Base-by-base conservation (phyloP, 2,888 invertebrate genomes). In the Netelia melanura region DNA sequence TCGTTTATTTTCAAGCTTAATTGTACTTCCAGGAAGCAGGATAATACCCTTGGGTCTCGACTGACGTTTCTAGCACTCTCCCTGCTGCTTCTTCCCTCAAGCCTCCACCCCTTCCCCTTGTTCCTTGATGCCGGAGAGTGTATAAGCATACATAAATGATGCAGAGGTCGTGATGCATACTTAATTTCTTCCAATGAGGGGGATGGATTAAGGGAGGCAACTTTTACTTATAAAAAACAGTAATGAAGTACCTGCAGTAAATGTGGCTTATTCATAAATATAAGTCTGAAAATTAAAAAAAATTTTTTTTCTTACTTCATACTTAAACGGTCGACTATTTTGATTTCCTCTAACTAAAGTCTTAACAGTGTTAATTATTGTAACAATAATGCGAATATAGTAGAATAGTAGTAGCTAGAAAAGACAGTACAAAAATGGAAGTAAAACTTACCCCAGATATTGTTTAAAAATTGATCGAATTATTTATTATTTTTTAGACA, bases 151-250 rank as follows among this genome's bases (percentile, higher is more conserved):
- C 38, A 38, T 88, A 83, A 89, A 88, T 87, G 86, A 88, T 88
- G 87, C 87, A 87, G 77, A 76, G 78, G 76, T 56, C 25, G 64
- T 76, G 85, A 87, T 88, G 86, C 87, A 88, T 87, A 88, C 83
- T 88, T 88, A 87, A 88, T 83, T 84, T 78, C 70, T 78, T 54
- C 76, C 76, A 81, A 85, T 81, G 81, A 70, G 61, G 68, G 71
- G 83, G 81, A 74, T 38, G 38, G 78, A 87, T 87, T 87, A 84
- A 79, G 77, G 61, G 72, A 61, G 77, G 70, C 21, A 21, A 85
- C 80, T 87, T 86, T 88, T 86, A 88, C 86, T 87, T 83, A 84
- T 81, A 74, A 67, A 56, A 56, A 79, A 81, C 65, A 71, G 67
- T 84, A 86, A 86, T 84, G 76, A 86, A 86, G 70, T 61, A 84